These are phyloP conservation scores for Heterochromis multidens DNA, from an alignment of 2,113 vertebrate genomes.

Conservation along the genomic window DNA sequence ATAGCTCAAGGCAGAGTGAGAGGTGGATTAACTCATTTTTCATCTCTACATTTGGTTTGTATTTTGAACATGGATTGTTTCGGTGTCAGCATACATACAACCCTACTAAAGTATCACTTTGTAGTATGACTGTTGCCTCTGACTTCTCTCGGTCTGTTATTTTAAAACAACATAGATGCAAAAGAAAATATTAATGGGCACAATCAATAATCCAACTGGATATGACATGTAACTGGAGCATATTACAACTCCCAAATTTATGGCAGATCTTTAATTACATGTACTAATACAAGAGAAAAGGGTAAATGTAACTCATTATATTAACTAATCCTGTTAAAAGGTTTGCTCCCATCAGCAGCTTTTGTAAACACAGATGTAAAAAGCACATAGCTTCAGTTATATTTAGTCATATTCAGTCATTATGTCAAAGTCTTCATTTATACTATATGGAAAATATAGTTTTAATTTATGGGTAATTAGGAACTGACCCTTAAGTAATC, in stretches of 20 bases:
- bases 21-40: conserved; percentile 44
- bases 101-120: background rate
- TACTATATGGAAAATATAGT: background rate
- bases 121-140: background rate
- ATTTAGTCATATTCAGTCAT: background rate
- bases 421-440: background rate
- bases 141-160: background rate
- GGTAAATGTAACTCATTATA: background rate
- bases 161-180: background rate
- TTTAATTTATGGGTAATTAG: background rate
- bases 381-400: background rate
- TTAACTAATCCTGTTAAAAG: background rate
- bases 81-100: background rate
- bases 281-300: background rate
- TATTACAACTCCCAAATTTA: background rate
- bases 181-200: background rate
- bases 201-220: background rate
- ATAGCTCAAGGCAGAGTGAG: conserved; percentile 29
- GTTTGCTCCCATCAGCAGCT: background rate
- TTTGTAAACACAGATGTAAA: background rate
- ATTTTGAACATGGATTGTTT: conserved; percentile 36
- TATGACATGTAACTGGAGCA: too few relatives aligned
- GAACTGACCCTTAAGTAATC: background rate
- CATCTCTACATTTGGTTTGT: conserved; percentile 30
- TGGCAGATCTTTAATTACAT: background rate